Percentiles rank a stretch among this genome's conserved stretches.
Evolutionary conservation across 2,113 vertebrate genomes (phyloP).

Genomic region (Craseonycteris thonglongyai): DNA sequence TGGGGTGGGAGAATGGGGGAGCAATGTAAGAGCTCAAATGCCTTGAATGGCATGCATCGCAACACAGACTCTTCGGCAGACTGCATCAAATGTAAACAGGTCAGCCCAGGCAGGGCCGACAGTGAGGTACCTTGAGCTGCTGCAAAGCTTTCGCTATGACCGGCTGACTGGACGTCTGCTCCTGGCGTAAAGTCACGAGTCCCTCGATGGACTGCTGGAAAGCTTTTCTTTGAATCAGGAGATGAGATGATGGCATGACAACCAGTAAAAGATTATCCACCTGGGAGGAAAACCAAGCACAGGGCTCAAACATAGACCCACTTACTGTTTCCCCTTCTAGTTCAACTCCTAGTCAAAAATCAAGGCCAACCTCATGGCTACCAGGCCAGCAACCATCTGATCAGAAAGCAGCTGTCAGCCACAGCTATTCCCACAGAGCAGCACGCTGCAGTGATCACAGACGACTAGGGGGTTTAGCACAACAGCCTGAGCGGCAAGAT

Average conservation of each 20-base stretch:
- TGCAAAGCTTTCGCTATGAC: conserved; percentile 92
- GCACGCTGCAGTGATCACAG: fast-evolving
- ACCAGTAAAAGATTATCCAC: conserved; percentile 93
- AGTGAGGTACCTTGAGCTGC: conserved; percentile 89
- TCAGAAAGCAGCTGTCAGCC: background rate
- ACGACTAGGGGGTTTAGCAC: fast-evolving
- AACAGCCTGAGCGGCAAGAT: fast-evolving
- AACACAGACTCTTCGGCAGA: fast-evolving
- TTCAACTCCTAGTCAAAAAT: background rate
- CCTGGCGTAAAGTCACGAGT: conserved; percentile 87
- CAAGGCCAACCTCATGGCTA: background rate
- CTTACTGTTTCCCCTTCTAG: background rate
- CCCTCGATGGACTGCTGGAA: conserved; percentile 94
- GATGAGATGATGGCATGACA: conserved; percentile 93
- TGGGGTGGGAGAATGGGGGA: too few species aligned
- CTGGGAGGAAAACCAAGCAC: conserved; percentile 75
- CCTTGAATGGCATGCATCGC: fast-evolving
- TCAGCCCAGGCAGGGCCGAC: background rate
- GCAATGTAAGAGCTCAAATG: background rate
- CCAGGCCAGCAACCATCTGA: background rate
- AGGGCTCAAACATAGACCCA: background rate
- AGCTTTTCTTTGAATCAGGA: conserved; percentile 90
- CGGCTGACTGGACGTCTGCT: conserved; percentile 97
- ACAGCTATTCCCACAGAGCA: background rate
- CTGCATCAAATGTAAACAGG: background rate